Evolutionary conservation across 1,140 invertebrate genomes (phyloP), one percentile per base, ranked within the genome.

Genomic region (Periplaneta americana): DNA sequence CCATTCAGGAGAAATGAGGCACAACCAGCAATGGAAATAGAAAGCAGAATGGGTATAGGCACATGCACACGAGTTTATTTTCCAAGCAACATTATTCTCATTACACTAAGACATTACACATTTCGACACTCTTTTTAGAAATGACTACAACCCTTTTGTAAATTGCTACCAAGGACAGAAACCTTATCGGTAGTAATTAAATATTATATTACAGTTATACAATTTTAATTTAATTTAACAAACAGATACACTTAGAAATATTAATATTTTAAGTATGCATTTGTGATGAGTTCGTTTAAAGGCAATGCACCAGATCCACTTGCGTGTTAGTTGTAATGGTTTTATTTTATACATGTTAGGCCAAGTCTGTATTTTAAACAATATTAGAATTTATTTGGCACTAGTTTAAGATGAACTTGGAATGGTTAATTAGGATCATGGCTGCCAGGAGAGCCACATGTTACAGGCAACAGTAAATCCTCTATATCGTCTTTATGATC

Each of bases 41-140:
- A 76, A 81, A 81, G 80, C 80, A 34, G 34, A 28, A 75, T 39
- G 80, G 37, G 34, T 34, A 48, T 80, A 81, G 35, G 35, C 80
- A 81, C 80, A 81, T 81, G 80, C 80, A 81, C 76, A 78, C 80
- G 77, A 81, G 74, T 81, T 81, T 81, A 81, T 81, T 81, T 78
- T 77, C 76, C 75, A 81, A 81, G 75, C 80, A 81, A 81, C 79
- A 81, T 74, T 37, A 31, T 81, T 81, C 48, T 66, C 66, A 75
- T 75, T 81, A 81, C 80, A 81, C 80, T 81, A 81, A 81, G 37
- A 81, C 80, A 81, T 81, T 81, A 81, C 80, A 81, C 36, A 80
- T 36, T 80, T 57, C 32, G 48, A 80, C 79, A 80, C 48, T 57
- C 35, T 34, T 66, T n/a, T 66, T 66, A 66, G n/a, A 66, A 66